These are phyloP conservation scores for Anticlea derivata DNA, from an alignment of 2,888 invertebrate species.

Conservation along the genomic window DNA sequence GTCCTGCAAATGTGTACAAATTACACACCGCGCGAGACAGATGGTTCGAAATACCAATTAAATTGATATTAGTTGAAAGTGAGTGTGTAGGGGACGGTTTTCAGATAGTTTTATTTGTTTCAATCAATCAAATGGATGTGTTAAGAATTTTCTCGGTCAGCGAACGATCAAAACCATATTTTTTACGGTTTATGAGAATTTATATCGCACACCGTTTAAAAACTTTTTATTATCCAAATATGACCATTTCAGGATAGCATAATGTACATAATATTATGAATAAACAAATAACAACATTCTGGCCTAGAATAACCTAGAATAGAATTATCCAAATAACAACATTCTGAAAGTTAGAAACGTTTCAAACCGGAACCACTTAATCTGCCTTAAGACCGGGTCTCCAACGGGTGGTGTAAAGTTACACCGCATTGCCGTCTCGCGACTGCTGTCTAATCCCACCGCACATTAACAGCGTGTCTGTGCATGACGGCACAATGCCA, in stretches of 20 bases:
- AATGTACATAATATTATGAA: too few relatives aligned
- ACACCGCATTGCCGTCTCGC: constrained; percentile 41
- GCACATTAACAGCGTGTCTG: constrained; percentile 60
- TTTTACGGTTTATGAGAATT: too few relatives aligned
- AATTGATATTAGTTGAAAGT: constrained; percentile 42
- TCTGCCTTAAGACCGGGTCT: constrained; percentile 10
- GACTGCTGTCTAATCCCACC: constrained; percentile 49
- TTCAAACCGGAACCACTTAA: background rate
- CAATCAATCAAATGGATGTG: constrained; percentile 31
- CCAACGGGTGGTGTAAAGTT: constrained; percentile 38
- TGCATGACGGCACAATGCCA: constrained; percentile 59
- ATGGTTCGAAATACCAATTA: constrained; percentile 45
- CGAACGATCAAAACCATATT: too few relatives aligned
- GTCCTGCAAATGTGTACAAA: constrained; percentile 40
- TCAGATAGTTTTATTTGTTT: constrained; percentile 28
- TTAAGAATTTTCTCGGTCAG: too few relatives aligned
- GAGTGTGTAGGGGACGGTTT: constrained; percentile 20
- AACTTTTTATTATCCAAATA: too few relatives aligned
- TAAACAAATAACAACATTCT: too few relatives aligned
- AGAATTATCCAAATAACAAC: too few relatives aligned
- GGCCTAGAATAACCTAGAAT: too few relatives aligned
- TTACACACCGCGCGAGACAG: constrained; percentile 43
- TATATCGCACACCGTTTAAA: too few relatives aligned
- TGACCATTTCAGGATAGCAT: too few relatives aligned
- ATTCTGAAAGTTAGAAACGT: background rate